Conservation (phyloP, 2,113 vertebrate genomes). For the Oxygymnocypris stewartii region DNA sequence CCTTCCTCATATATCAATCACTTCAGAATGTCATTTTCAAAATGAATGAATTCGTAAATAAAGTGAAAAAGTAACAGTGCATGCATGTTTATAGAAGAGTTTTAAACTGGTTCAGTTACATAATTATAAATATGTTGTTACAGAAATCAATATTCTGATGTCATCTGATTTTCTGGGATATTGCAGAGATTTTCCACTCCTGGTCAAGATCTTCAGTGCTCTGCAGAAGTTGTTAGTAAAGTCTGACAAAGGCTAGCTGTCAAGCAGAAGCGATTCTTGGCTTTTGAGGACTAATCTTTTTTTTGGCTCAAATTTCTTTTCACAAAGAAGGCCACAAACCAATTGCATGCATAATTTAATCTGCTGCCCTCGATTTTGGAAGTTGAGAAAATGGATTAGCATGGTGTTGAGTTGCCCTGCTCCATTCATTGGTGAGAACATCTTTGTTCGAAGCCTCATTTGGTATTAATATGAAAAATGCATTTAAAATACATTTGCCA, state of each 20-base stretch:
- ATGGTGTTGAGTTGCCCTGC: conserved; percentile 74
- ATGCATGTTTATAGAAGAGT: neutral
- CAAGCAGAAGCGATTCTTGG: conserved; percentile 46
- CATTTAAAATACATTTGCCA: conserved; percentile 69
- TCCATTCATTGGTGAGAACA: conserved; percentile 71
- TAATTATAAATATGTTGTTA: neutral
- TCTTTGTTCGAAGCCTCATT: conserved; percentile 72
- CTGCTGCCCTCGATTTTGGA: conserved; percentile 74
- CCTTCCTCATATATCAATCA: neutral
- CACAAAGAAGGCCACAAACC: conserved; percentile 65
- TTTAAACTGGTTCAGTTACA: neutral
- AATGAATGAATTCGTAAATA: neutral
- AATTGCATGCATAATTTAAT: conserved; percentile 80
- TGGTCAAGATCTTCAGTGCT: conserved; percentile 48
- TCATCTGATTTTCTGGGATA: conserved; percentile 15
- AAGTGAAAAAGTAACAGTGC: neutral
- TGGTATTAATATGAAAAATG: conserved; percentile 76
- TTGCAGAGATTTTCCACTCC: conserved; percentile 52
- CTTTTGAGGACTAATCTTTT: conserved; percentile 65
- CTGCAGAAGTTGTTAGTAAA: conserved; percentile 26
- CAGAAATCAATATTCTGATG: neutral
- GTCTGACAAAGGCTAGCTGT: conserved; percentile 62
- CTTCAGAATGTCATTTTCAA: neutral
- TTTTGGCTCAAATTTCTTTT: conserved; percentile 70
- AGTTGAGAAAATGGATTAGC: conserved; percentile 81